These are phyloP conservation scores for Ctena decussata DNA, from an alignment of 2,888 invertebrate genomes.

Conservation along the genomic window DNA sequence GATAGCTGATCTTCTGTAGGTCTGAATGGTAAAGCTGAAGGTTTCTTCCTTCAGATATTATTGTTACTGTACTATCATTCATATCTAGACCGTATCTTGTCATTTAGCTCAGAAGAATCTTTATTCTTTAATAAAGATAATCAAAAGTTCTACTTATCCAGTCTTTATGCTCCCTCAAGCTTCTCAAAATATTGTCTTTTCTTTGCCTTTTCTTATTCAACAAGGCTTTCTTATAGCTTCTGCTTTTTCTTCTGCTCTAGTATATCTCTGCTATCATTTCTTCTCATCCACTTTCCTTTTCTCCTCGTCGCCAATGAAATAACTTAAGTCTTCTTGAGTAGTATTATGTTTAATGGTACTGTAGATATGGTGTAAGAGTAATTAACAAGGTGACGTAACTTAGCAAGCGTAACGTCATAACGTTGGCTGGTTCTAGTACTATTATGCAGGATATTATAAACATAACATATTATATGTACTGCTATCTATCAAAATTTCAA, in stretches of 20 bases:
- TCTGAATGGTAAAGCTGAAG: not conserved
- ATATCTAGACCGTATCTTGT: not conserved
- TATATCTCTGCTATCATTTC: not conserved
- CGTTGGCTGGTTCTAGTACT: not conserved
- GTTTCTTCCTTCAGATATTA: not conserved
- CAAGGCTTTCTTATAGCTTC: not conserved
- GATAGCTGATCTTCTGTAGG: not conserved
- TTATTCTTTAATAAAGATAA: not conserved
- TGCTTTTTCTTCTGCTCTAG: not conserved
- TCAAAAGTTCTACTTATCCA: not conserved
- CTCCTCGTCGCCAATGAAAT: not conserved
- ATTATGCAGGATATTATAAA: not conserved
- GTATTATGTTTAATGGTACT: not conserved
- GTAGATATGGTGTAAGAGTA: not conserved
- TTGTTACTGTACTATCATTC: not conserved
- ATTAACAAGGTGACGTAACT: not conserved
- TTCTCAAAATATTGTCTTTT: not conserved
- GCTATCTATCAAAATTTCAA: no score
- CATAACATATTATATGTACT: no score
- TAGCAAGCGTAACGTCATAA: not conserved
- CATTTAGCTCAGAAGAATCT: not conserved
- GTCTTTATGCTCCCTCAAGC: not conserved
- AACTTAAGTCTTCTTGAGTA: not conserved
- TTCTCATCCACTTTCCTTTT: not conserved
- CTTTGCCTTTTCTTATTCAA: not conserved